Conservation (phyloP, 2,888 invertebrate genomes). For the Eristalis pertinax region DNA sequence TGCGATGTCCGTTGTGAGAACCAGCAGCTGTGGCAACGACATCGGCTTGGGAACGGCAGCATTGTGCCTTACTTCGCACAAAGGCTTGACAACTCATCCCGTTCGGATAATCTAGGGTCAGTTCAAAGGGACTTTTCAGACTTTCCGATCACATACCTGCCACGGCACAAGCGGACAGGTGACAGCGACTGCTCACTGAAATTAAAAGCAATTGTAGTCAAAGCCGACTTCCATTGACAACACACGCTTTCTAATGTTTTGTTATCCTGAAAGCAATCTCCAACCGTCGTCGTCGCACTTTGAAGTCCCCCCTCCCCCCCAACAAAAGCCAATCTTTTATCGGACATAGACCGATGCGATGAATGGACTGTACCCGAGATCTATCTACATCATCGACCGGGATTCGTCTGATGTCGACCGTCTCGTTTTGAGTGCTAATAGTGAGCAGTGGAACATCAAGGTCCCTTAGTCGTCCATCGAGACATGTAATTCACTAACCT, state of each 20-base stretch:
- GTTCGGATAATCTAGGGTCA: not conserved
- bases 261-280: not conserved
- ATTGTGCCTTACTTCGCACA: too few species aligned
- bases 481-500: constrained; percentile 58
- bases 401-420: constrained; percentile 32
- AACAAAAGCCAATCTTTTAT: not conserved
- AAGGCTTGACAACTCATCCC: too few species aligned
- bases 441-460: constrained; percentile 31
- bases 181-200: not conserved
- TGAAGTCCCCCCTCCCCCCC: not conserved
- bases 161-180: not conserved
- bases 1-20: too few species aligned
- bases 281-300: not conserved
- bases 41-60: too few species aligned
- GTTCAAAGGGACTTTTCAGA: not conserved
- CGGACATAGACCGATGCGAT: constrained; percentile 1
- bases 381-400: too few species aligned
- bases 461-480: constrained; percentile 15
- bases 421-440: constrained; percentile 61
- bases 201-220: not conserved
- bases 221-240: not conserved
- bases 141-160: not conserved
- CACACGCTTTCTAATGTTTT: not conserved
- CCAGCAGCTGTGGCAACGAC: too few species aligned
- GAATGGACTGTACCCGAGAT: not conserved